phyloP scores from a whole-genome alignment of 2,797 vertebrate genomes.

The Oryzias sinensis region DNA sequence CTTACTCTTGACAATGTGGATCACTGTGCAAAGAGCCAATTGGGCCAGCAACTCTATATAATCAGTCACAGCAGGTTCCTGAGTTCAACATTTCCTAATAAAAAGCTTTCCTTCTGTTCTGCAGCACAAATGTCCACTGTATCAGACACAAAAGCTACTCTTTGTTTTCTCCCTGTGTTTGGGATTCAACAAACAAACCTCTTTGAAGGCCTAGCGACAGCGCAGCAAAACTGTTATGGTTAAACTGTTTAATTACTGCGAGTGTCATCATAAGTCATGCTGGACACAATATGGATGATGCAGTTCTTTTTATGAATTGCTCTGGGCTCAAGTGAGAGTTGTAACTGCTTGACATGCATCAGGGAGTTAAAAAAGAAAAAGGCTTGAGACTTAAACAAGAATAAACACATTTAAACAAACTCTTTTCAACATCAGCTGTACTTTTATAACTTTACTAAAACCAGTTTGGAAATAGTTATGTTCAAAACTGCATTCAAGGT shows the following conservation, averaged over 20 bases:
- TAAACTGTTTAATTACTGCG: conserved; percentile 43
- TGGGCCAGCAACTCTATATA: conserved; percentile 52
- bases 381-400: conserved; percentile 33
- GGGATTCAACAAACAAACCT: conserved; percentile 47
- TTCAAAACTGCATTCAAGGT: too few relatives aligned
- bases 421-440: conserved; percentile 5
- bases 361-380: conserved; percentile 15
- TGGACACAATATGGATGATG: conserved; percentile 45
- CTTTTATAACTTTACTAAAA: conserved; percentile 9
- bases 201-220: conserved; percentile 43
- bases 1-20: conserved; percentile 54
- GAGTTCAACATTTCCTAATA: conserved; percentile 74
- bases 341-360: conserved; percentile 16
- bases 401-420: conserved; percentile 41
- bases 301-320: conserved; percentile 27
- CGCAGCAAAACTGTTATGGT: conserved; percentile 50
- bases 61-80: conserved; percentile 51
- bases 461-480: too few relatives aligned
- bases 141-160: conserved; percentile 63
- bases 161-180: conserved; percentile 65
- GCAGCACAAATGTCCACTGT: conserved; percentile 72
- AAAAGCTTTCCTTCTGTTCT: conserved; percentile 64
- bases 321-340: conserved; percentile 27
- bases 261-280: conserved; percentile 50
- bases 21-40: conserved; percentile 53